Percentiles rank a stretch among this genome's conserved stretches.
Evolutionary conservation across 2,888 invertebrate genomes (phyloP).

Genomic region (Rotaria magnacalcarata): DNA sequence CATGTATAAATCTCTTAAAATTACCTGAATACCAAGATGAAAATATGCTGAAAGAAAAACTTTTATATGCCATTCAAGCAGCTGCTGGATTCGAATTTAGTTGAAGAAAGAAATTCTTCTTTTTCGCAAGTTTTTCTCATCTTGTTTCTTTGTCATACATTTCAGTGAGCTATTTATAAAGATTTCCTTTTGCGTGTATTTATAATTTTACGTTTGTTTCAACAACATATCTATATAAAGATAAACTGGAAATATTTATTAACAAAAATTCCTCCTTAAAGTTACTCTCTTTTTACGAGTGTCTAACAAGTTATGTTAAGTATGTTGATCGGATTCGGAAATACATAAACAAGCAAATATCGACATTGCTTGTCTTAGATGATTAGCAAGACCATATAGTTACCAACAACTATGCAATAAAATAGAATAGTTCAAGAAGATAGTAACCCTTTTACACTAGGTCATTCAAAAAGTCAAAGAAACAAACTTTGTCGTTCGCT

Average conservation of each 20-base stretch:
- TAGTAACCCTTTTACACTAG: too few species aligned
- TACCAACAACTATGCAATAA: too few species aligned
- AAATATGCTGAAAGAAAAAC: conserved; percentile 72
- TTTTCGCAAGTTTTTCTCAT: neutral
- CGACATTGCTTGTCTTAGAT: too few species aligned
- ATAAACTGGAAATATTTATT: neutral
- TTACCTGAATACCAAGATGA: conserved; percentile 81
- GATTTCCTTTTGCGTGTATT: neutral
- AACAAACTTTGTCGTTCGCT: too few species aligned
- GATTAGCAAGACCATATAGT: too few species aligned
- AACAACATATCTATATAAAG: neutral
- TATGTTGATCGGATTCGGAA: too few species aligned
- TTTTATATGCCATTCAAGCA: conserved; percentile 86
- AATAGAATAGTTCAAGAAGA: too few species aligned
- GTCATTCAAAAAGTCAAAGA: too few species aligned
- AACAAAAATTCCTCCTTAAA: too few species aligned
- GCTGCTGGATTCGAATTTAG: conserved; percentile 88
- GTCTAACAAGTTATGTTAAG: too few species aligned
- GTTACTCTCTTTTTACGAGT: too few species aligned
- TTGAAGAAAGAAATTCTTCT: conserved; percentile 49
- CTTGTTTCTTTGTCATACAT: neutral
- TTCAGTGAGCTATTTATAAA: conserved; percentile 7
- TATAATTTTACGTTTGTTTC: neutral
- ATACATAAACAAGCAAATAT: too few species aligned
- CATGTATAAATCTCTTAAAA: conserved; percentile 94